Evolutionary conservation across 2,888 invertebrate species (phyloP).

Genomic region (Actias luna): DNA sequence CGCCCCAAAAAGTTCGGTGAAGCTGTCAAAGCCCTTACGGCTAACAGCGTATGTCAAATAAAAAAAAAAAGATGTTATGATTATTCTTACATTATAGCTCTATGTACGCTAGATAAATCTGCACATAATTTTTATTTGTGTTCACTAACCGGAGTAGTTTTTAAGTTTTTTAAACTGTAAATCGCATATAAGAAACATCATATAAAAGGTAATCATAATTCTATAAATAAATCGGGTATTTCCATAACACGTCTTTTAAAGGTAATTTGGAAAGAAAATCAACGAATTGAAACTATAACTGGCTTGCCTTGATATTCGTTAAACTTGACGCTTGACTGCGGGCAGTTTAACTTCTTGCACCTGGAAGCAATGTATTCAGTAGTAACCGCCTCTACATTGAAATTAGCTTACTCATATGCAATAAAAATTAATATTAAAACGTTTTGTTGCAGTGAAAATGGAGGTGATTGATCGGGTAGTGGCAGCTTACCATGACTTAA

Average conservation of each 20-base stretch:
- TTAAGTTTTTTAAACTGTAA: too few relatives aligned
- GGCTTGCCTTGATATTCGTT: conserved; percentile 68
- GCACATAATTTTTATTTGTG: too few relatives aligned
- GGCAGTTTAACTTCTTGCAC: conserved; percentile 29
- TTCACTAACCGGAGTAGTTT: too few relatives aligned
- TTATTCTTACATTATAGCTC: too few relatives aligned
- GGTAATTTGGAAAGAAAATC: conserved; percentile 9
- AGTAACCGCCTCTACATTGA: not conserved
- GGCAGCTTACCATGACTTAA: conserved; percentile 87
- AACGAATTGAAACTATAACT: conserved; percentile 26
- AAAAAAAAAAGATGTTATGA: too few relatives aligned
- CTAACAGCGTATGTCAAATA: too few relatives aligned
- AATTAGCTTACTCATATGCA: not conserved
- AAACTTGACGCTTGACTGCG: conserved; percentile 44
- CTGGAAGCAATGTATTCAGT: conserved; percentile 26
- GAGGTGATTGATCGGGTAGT: conserved; percentile 80
- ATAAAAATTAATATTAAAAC: conserved; percentile 8
- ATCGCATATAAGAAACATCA: too few relatives aligned
- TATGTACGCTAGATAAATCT: too few relatives aligned
- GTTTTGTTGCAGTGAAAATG: conserved; percentile 81
- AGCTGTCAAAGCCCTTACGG: too few relatives aligned
- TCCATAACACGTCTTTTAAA: not conserved
- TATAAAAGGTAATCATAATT: not conserved
- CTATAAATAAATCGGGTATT: not conserved
- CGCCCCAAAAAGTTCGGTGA: too few relatives aligned